Conservation (phyloP, 1,140 invertebrate genomes). For the Rhagoletis pomonella region DNA sequence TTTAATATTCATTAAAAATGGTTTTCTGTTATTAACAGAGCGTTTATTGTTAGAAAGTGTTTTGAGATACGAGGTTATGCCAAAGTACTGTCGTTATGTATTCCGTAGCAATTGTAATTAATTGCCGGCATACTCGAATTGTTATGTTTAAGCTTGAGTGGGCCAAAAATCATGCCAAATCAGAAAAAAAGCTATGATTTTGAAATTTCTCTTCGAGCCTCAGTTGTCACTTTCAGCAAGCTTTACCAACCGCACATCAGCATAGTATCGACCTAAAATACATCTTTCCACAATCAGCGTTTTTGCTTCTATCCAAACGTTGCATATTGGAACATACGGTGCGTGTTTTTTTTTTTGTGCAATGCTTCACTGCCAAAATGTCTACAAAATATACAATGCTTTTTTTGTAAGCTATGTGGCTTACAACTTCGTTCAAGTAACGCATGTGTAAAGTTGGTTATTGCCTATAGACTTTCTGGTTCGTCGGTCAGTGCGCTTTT, state of each 20-base stretch:
- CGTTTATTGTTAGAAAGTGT: too few relatives aligned
- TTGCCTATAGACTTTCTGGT: background rate
- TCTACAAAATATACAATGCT: too few relatives aligned
- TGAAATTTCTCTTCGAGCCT: background rate
- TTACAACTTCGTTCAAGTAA: slow-evolving; percentile 1
- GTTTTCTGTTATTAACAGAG: too few relatives aligned
- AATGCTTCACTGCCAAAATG: background rate
- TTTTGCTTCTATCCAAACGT: background rate
- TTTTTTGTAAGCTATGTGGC: too few relatives aligned
- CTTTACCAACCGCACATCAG: background rate
- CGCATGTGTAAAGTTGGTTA: background rate
- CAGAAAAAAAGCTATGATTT: background rate
- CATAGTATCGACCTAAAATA: background rate
- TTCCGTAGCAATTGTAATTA: too few relatives aligned
- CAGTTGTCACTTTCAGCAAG: background rate
- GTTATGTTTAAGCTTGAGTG: background rate
- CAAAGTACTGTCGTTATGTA: too few relatives aligned
- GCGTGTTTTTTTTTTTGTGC: background rate
- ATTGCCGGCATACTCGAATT: too few relatives aligned
- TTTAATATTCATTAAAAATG: too few relatives aligned
- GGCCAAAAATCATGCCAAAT: background rate
- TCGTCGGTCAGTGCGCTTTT: background rate
- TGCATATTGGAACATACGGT: too few relatives aligned
- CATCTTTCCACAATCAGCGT: background rate
- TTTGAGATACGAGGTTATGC: too few relatives aligned